These are phyloP conservation scores for Hypotaenidia philippensis DNA, from an alignment of 2,797 vertebrate species.

Conservation along the genomic window DNA sequence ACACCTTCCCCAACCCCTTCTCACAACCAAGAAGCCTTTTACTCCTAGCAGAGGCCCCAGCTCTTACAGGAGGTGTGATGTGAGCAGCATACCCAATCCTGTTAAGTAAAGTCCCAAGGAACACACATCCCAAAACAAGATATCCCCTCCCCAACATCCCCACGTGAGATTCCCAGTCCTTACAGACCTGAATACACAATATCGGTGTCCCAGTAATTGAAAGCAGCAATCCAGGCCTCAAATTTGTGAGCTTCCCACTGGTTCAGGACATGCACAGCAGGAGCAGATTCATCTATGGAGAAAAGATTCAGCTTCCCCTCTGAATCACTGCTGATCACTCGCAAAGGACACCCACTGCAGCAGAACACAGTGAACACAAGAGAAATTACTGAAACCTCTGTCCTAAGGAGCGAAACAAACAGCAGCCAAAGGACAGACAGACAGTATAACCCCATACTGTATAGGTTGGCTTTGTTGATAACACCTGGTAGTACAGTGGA, in stretches of 20 bases:
- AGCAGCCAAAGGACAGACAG: not conserved
- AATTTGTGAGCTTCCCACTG: constrained; percentile 94
- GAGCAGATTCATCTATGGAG: constrained; percentile 75
- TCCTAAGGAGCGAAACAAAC: not conserved
- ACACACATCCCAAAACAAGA: not conserved
- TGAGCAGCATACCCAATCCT: not conserved
- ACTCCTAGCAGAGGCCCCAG: not conserved
- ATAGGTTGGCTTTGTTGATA: not conserved
- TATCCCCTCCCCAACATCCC: not conserved
- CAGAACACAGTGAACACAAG: not conserved
- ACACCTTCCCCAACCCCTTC: not conserved
- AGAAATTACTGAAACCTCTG: not conserved
- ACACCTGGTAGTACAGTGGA: not conserved
- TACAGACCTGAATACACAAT: constrained; percentile 90
- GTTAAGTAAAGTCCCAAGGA: not conserved
- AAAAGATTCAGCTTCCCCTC: constrained; percentile 87
- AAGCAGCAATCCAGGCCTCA: constrained; percentile 97
- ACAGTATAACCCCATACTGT: rapidly evolving
- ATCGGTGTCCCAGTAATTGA: constrained; percentile 94
- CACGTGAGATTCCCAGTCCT: not conserved
- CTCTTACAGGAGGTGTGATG: not conserved
- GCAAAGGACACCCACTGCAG: constrained; percentile 80
- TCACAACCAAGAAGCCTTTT: not conserved
- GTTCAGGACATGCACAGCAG: constrained; percentile 72
- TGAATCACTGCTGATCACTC: constrained; percentile 92